phyloP scores from a whole-genome alignment of 1,140 invertebrate species.

The Pachyrhynchus sulphureomaculatus region DNA sequence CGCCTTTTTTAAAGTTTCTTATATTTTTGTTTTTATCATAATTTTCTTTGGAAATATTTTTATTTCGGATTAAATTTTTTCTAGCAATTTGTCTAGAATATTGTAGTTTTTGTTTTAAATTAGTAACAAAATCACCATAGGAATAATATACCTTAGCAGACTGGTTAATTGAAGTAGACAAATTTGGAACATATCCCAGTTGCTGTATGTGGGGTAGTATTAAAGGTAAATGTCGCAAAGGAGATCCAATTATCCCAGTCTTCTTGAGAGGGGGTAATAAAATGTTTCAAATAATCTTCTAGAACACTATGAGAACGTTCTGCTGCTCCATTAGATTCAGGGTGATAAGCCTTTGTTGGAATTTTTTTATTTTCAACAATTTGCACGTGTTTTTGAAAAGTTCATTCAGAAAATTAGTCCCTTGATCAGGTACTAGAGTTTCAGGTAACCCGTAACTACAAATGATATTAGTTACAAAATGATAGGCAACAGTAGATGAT shows the following conservation, averaged over 20 bases:
- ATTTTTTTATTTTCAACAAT: slow-evolving; percentile 42
- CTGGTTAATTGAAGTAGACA: not conserved
- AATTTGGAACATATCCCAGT: slow-evolving; percentile 31
- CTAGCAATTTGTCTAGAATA: too few relatives aligned
- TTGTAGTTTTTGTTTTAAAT: slow-evolving; percentile 3
- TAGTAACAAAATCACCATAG: not conserved
- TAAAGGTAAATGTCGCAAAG: slow-evolving; percentile 29
- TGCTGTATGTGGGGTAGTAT: slow-evolving; percentile 36
- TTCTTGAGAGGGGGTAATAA: slow-evolving; percentile 25
- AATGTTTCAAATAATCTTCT: slow-evolving; percentile 30
- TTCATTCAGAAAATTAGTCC: slow-evolving; percentile 40
- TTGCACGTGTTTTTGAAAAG: slow-evolving; percentile 38
- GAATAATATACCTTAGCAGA: not conserved
- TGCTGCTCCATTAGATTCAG: slow-evolving; percentile 35
- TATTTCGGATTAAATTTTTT: not conserved
- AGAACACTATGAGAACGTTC: slow-evolving; percentile 34
- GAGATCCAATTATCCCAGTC: slow-evolving; percentile 48
- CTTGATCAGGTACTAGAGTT: slow-evolving; percentile 42
- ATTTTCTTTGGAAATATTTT: too few relatives aligned
- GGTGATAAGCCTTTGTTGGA: slow-evolving; percentile 40
- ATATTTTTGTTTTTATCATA: slow-evolving; percentile 8
- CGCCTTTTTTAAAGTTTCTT: slow-evolving; percentile 13
- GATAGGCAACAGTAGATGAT: slow-evolving; percentile 30
- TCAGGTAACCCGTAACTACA: slow-evolving; percentile 37
- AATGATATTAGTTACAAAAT: slow-evolving; percentile 38